Percentiles rank a stretch among this genome's conserved stretches.
These are phyloP conservation scores for Tetrax tetrax DNA, from an alignment of 2,113 vertebrate genomes.

Conservation along the genomic window DNA sequence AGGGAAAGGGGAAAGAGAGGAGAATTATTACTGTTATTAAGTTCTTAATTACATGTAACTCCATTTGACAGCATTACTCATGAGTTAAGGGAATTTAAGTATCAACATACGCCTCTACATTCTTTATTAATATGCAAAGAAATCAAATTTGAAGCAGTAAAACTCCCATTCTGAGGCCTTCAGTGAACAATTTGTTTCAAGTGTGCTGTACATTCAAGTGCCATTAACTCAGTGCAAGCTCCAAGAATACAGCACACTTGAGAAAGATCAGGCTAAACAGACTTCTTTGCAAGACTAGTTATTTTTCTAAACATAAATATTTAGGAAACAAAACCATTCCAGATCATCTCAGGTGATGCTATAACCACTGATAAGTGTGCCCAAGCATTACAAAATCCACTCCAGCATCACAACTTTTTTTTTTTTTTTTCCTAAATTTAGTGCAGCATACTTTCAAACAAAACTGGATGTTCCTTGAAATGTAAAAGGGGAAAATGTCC, in stretches of 20 bases:
- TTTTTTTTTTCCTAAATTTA: not conserved
- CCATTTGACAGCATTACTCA: not conserved
- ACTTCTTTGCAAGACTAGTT: not conserved
- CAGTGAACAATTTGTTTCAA: not conserved
- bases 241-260: not conserved
- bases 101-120: not conserved
- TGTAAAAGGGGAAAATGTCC: not conserved
- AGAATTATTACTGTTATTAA: not conserved
- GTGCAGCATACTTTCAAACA: not conserved
- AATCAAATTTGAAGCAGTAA: not conserved
- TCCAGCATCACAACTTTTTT: not conserved
- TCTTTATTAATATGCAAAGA: not conserved
- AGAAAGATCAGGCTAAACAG: not conserved
- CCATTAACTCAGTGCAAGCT: not conserved
- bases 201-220: not conserved
- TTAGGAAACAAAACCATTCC: not conserved
- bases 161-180: not conserved
- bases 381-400: not conserved
- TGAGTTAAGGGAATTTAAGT: constrained; percentile 9
- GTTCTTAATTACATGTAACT: not conserved
- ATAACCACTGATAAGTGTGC: not conserved
- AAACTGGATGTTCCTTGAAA: not conserved
- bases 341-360: not conserved
- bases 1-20: not conserved
- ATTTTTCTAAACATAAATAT: constrained; percentile 6